Percentiles rank a stretch among this genome's conserved stretches.
phyloP scores from a whole-genome alignment of 2,888 invertebrate species.

The Megalurothrips usitatus region DNA sequence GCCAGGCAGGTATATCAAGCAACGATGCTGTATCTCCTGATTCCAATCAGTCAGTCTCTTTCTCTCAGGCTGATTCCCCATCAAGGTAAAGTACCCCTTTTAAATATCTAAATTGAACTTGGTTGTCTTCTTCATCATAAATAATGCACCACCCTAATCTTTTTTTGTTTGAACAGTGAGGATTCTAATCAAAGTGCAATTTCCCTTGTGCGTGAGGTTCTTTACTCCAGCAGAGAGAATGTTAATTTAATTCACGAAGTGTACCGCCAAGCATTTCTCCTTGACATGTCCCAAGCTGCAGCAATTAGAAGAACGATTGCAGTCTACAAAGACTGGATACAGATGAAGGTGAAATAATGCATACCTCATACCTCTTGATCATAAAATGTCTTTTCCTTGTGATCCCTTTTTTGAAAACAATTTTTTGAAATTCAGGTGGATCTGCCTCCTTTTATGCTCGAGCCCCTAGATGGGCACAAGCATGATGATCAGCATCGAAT shows the following conservation, averaged over 20 bases:
- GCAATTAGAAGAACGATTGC: conserved; percentile 84
- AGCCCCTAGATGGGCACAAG: conserved; percentile 44
- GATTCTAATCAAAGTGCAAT: conserved; percentile 38
- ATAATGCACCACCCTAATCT: neutral
- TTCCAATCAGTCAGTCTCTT: conserved; percentile 26
- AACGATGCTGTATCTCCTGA: conserved; percentile 42
- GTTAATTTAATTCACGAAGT: conserved; percentile 93
- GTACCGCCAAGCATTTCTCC: conserved; percentile 85
- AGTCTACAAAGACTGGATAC: conserved; percentile 94
- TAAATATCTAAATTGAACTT: neutral
- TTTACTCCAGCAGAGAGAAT: conserved; percentile 83
- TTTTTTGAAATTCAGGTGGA: conserved; percentile 45
- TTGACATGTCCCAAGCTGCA: conserved; percentile 82
- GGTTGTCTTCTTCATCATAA: conserved; percentile 28
- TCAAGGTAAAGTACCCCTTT: conserved; percentile 33
- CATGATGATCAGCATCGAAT: conserved; percentile 43
- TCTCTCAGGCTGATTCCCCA: conserved; percentile 34
- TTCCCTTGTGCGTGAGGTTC: conserved; percentile 74
- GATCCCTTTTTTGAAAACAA: conserved; percentile 28
- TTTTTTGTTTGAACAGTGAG: conserved; percentile 34
- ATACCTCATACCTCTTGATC: neutral
- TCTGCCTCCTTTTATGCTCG: conserved; percentile 74
- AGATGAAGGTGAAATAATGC: conserved; percentile 61
- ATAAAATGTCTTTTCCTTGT: conserved; percentile 24
- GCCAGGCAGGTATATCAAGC: conserved; percentile 43